Percentiles rank a stretch among this genome's conserved stretches.
phyloP scores from a whole-genome alignment of 2,113 vertebrate species.

The Daboia siamensis region DNA sequence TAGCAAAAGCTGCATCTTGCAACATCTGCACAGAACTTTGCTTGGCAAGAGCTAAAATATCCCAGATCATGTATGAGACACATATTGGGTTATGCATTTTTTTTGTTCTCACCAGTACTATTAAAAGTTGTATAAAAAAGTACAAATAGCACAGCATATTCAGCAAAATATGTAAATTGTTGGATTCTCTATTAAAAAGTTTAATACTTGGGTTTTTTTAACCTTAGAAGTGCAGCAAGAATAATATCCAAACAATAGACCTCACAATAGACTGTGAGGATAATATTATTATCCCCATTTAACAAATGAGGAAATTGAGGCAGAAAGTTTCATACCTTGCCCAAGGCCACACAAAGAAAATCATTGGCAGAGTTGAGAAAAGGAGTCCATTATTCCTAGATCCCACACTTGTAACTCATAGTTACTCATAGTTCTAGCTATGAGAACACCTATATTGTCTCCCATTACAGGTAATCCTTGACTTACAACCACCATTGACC shows the following conservation, averaged over 20 bases:
- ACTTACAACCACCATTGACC: background rate
- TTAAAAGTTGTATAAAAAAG: slow-evolving; percentile 70
- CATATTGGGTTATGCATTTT: slow-evolving; percentile 8
- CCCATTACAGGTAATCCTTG: background rate
- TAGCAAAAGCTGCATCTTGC: slow-evolving; percentile 1
- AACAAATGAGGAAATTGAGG: slow-evolving; percentile 46
- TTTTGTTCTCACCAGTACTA: slow-evolving; percentile 51
- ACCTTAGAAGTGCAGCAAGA: slow-evolving; percentile 52
- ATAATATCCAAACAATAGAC: slow-evolving; percentile 19
- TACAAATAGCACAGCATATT: slow-evolving; percentile 63
- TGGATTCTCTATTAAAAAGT: slow-evolving; percentile 47
- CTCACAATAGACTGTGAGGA: slow-evolving; percentile 35
- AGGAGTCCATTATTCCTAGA: background rate
- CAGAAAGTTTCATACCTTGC: slow-evolving; percentile 17
- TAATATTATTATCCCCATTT: slow-evolving; percentile 1
- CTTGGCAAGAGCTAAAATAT: slow-evolving; percentile 16
- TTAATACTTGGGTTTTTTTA: slow-evolving; percentile 44
- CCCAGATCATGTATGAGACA: slow-evolving; percentile 49
- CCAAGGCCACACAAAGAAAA: slow-evolving; percentile 24
- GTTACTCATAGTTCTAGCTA: no score
- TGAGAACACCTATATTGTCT: background rate
- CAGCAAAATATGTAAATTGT: slow-evolving; percentile 42
- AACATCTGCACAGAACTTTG: background rate
- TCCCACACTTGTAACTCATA: background rate
- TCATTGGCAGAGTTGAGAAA: slow-evolving; percentile 3